Evolutionary conservation across 2,797 vertebrate species (phyloP).

Genomic region (Eptatretus atami): DNA sequence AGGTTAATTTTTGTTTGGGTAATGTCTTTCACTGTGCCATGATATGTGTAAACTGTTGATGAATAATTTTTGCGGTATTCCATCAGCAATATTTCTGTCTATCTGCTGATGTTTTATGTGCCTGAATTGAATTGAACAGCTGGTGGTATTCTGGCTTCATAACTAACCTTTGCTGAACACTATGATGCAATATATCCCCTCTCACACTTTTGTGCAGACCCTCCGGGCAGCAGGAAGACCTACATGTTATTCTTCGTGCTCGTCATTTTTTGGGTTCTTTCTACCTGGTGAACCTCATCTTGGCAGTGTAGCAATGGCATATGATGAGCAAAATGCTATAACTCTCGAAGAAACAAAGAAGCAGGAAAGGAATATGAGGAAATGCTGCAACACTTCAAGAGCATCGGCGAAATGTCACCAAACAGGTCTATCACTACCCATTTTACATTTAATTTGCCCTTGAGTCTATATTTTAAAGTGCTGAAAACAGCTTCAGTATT

Average conservation of each 20-base stretch:
- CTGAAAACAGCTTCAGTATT: no score
- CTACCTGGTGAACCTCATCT: constrained; percentile 81
- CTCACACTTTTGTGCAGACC: constrained; percentile 24
- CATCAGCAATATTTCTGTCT: no score
- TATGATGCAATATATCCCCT: constrained; percentile 3
- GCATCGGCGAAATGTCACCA: constrained; percentile 44
- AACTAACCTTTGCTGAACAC: no score
- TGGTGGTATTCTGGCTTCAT: no score
- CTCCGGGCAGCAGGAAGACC: constrained; percentile 71
- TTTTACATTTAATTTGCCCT: no score
- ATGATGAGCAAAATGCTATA: constrained; percentile 95
- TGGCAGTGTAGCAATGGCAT: constrained; percentile 99
- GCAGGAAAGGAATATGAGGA: constrained; percentile 93
- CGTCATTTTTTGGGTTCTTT: constrained; percentile 97
- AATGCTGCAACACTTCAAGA: constrained; percentile 75
- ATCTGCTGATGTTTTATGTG: no score
- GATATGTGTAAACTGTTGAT: no score
- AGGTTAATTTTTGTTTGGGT: no score
- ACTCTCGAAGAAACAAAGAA: constrained; percentile 82
- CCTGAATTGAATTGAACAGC: no score
- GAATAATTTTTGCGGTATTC: no score
- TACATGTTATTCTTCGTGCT: constrained; percentile 99
- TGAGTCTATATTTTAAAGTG: no score
- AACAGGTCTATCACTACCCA: background rate
- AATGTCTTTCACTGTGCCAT: no score